Percentiles rank a stretch among this genome's conserved stretches.
Conservation (phyloP, 2,797 vertebrate species). For the Pogoniulus pusillus region DNA sequence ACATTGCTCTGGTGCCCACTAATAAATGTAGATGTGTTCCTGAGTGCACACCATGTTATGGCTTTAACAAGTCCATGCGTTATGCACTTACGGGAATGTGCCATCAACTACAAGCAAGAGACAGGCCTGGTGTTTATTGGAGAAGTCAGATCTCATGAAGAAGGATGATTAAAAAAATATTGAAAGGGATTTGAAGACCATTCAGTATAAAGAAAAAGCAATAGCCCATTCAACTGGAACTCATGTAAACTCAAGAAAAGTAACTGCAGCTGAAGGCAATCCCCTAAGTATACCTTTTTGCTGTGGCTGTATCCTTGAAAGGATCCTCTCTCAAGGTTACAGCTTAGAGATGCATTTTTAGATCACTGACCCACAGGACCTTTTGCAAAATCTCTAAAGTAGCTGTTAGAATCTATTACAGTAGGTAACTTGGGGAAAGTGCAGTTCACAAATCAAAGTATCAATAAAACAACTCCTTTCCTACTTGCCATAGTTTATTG, state of each 20-base stretch:
- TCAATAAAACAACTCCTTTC: conserved; percentile 27
- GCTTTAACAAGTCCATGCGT: not conserved
- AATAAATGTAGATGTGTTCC: not conserved
- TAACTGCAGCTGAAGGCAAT: not conserved
- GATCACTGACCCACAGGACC: not conserved
- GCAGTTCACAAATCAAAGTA: conserved; percentile 35
- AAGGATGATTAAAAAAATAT: not conserved
- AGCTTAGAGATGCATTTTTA: not conserved
- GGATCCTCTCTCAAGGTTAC: not conserved
- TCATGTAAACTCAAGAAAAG: not conserved
- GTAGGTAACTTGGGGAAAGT: conserved; percentile 37
- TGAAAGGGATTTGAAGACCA: not conserved
- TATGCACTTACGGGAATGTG: not conserved
- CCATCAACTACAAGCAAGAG: not conserved
- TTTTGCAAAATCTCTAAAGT: not conserved
- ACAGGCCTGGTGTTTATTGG: not conserved
- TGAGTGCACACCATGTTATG: not conserved
- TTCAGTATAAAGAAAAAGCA: not conserved
- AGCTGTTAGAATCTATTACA: not conserved
- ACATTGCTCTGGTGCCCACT: not conserved
- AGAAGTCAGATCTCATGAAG: not conserved
- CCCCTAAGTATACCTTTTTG: not conserved
- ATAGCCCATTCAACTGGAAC: not conserved
- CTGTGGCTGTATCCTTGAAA: not conserved
- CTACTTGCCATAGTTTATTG: conserved; percentile 20